These are phyloP conservation scores for Horisme vitalbata DNA, from an alignment of 2,888 invertebrate species.

Conservation along the genomic window DNA sequence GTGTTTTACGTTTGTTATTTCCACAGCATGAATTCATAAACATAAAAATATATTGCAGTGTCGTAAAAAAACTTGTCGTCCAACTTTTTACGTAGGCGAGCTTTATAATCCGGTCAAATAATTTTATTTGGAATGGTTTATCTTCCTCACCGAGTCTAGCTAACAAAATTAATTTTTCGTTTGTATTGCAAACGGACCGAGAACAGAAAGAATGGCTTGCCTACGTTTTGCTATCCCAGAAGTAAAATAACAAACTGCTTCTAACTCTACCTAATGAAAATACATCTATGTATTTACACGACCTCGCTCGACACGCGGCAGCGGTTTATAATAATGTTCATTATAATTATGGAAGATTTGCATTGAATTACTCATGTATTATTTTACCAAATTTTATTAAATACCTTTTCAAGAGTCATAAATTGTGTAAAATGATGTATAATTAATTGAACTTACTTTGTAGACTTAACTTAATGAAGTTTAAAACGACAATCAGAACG, in stretches of 20 bases:
- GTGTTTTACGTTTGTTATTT: background rate
- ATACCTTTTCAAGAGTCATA: too few species aligned
- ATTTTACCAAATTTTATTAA: too few species aligned
- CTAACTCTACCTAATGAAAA: slow-evolving; percentile 13
- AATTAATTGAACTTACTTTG: too few species aligned
- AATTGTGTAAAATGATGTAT: too few species aligned
- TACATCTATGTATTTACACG: too few species aligned
- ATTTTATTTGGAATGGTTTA: slow-evolving; percentile 18
- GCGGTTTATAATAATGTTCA: background rate
- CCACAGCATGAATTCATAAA: background rate
- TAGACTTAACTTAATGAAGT: too few species aligned
- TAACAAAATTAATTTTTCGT: slow-evolving; percentile 14
- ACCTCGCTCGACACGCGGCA: background rate
- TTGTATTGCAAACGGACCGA: slow-evolving; percentile 16
- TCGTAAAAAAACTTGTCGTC: slow-evolving; percentile 20
- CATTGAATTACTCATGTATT: too few species aligned
- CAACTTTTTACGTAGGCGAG: slow-evolving; percentile 12
- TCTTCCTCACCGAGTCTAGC: slow-evolving; percentile 3
- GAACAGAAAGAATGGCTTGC: slow-evolving; percentile 16
- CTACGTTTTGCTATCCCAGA: slow-evolving; percentile 14
- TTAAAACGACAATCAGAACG: too few species aligned
- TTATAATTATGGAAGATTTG: too few species aligned
- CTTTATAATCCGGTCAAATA: slow-evolving; percentile 9
- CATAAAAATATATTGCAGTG: slow-evolving; percentile 8
- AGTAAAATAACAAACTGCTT: slow-evolving; percentile 14